Base-by-base conservation (phyloP, 2,113 vertebrate genomes). In the Stigmatopora nigra region DNA sequence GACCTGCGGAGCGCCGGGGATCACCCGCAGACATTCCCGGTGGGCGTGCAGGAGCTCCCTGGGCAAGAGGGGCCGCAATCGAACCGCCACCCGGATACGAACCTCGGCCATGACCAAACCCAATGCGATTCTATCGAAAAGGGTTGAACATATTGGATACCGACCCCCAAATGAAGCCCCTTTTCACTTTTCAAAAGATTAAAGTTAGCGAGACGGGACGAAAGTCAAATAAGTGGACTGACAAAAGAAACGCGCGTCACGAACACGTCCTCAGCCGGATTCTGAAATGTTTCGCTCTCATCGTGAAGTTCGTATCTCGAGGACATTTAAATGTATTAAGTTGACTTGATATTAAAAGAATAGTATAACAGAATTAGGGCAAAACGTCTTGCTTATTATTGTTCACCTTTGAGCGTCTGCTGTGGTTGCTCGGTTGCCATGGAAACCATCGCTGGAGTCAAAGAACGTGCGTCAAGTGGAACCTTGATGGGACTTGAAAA, bases 11-110 rank as follows among this genome's bases (percentile, higher is more conserved):
- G 89, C 87, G 46, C 87, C 90, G 44, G 92, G 92, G 15, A 93
- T 85, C 73, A 88, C 76, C 57, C 91, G 89, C 53, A 94, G 91
- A 75, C 95, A 96, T 49, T 88, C 89, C 88, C 88, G 91, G 69
- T 94, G 92, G 58, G 88, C 87, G 78, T 90, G 90, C 78, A 94
- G 92, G 53, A 94, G 68, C 82, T 98, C 95, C 75, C 82, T 93
- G 38, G 88, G 90, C 9, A 95, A 92, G 48, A 97, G 86, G 67
- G 95, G 95, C 56, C 94, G 92, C 76, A 98, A 78, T 58, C 95
- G 91, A 68, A 95, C 87, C 67, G 93, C 95, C 46, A 97, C 95
- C 77, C 93, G 92, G 53, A 96, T 81, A 59, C 90, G 87, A 67
- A 90, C 92, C 73, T 95, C 93, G 68, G 84, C 89, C 93, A 93